phyloP scores from a whole-genome alignment of 1,140 invertebrate genomes.

The Hesperophylax magnus region DNA sequence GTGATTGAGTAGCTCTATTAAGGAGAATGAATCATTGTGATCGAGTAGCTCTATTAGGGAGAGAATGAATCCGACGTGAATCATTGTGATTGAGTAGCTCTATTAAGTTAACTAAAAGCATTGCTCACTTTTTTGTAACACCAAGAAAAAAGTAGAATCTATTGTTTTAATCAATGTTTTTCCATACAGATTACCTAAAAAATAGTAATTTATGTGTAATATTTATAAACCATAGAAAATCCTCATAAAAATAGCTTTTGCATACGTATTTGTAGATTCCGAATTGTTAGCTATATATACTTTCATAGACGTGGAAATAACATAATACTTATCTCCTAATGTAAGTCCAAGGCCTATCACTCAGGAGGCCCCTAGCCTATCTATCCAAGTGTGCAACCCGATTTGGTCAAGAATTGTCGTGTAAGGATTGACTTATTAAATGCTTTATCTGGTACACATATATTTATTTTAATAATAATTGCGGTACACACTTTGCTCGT shows the following conservation, averaged over 20 bases:
- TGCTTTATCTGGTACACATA: too few relatives aligned
- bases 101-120: not conserved
- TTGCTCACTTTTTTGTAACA: conserved; percentile 23
- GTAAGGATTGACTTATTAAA: too few relatives aligned
- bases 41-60: not conserved
- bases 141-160: conserved; percentile 6
- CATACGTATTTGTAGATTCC: conserved; percentile 27
- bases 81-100: not conserved
- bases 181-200: conserved; percentile 7
- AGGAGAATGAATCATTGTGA: not conserved
- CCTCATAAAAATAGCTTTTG: conserved; percentile 35
- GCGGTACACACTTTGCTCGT: too few relatives aligned
- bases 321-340: conserved; percentile 1
- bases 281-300: conserved; percentile 11
- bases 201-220: conserved; percentile 8
- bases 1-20: conserved; percentile 2
- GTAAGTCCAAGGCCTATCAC: not conserved
- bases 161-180: conserved; percentile 4
- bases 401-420: too few relatives aligned
- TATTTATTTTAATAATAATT: too few relatives aligned
- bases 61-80: not conserved
- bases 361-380: not conserved
- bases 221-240: conserved; percentile 26
- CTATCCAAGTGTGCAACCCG: too few relatives aligned
- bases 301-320: conserved; percentile 16